phyloP scores from a whole-genome alignment of 2,113 vertebrate genomes.

The Burhinus bistriatus region DNA sequence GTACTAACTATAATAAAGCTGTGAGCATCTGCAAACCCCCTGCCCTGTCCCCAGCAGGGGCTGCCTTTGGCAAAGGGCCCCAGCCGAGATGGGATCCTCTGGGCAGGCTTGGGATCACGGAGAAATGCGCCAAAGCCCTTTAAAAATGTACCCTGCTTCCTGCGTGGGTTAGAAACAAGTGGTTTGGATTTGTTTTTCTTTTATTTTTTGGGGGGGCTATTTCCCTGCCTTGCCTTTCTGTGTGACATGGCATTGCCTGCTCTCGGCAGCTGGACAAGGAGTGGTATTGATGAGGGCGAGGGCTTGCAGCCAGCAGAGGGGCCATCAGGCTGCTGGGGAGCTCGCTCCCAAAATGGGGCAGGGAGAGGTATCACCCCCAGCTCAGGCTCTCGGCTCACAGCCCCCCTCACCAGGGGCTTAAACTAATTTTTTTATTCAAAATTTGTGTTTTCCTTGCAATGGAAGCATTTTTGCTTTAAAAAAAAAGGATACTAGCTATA shows the following conservation, averaged over 20 bases:
- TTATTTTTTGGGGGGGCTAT: too few species aligned
- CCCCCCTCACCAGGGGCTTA: not conserved
- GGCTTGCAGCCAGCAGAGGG: not conserved
- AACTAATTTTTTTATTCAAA: not conserved
- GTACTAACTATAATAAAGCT: not conserved
- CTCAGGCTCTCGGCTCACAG: not conserved
- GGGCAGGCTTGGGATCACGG: not conserved
- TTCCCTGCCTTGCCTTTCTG: not conserved
- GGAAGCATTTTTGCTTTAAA: not conserved
- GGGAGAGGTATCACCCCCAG: not conserved
- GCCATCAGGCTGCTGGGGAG: not conserved
- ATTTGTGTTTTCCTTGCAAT: not conserved
- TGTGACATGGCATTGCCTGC: rapidly evolving
- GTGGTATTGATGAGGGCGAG: not conserved
- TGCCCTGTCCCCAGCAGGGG: not conserved
- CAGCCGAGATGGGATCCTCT: not conserved
- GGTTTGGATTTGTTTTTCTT: not conserved
- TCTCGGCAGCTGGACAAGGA: not conserved
- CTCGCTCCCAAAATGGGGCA: not conserved
- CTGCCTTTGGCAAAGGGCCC: not conserved
- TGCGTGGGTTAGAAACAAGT: not conserved
- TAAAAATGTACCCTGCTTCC: not conserved
- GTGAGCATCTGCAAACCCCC: not conserved
- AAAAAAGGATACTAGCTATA: not conserved
- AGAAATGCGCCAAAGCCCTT: not conserved